Evolutionary conservation across 2,888 invertebrate genomes (phyloP).

Genomic region (Chloroclysta siterata): DNA sequence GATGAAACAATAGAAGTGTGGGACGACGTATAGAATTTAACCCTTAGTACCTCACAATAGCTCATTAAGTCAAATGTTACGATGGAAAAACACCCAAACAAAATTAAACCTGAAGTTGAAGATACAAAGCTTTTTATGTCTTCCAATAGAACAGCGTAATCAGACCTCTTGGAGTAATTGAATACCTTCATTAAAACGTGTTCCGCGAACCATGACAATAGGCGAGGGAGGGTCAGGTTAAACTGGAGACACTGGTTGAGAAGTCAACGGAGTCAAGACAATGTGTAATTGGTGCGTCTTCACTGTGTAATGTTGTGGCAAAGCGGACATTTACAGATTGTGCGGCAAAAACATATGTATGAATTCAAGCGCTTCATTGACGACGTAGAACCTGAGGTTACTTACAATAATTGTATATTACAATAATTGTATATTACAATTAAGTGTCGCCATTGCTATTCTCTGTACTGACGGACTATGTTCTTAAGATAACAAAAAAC

Average conservation of each 20-base stretch:
- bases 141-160: constrained; percentile 41
- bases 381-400: background rate
- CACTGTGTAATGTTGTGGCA: constrained; percentile 45
- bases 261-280: constrained; percentile 54
- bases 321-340: constrained; percentile 37
- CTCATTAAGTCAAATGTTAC: constrained; percentile 49
- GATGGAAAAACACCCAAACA: constrained; percentile 42
- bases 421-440: background rate
- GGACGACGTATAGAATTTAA: constrained; percentile 59
- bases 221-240: constrained; percentile 47
- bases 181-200: constrained; percentile 44
- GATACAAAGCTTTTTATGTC: constrained; percentile 46
- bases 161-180: constrained; percentile 46
- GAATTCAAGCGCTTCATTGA: constrained; percentile 20
- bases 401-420: background rate
- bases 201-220: constrained; percentile 44
- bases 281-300: constrained; percentile 56
- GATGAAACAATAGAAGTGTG: constrained; percentile 67
- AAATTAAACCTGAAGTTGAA: constrained; percentile 45
- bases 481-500: no score
- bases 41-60: constrained; percentile 55
- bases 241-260: constrained; percentile 48
- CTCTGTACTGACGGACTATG: background rate
- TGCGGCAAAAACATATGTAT: constrained; percentile 38
- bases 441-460: background rate